phyloP scores from a whole-genome alignment of 2,113 vertebrate species.

The Ailurus styani region DNA sequence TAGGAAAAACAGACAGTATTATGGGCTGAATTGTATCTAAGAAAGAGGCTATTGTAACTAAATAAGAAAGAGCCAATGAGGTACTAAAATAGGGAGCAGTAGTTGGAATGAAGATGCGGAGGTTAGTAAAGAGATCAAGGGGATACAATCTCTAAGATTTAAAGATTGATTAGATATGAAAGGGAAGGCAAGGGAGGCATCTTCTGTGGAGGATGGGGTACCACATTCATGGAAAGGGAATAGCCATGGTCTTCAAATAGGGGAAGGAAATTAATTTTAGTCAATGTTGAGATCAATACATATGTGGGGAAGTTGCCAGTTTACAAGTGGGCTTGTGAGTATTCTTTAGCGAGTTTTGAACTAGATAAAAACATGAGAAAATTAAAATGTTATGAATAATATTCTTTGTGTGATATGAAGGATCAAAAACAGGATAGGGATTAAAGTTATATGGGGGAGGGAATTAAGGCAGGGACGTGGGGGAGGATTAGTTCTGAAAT shows the following conservation, averaged over 20 bases:
- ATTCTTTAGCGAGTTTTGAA: neutral
- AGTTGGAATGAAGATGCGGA: neutral
- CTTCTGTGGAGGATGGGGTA: neutral
- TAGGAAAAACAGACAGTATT: neutral
- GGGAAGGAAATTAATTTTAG: neutral
- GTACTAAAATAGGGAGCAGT: neutral
- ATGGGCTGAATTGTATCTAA: neutral
- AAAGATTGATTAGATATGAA: neutral
- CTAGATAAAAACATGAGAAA: neutral
- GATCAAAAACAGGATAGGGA: neutral
- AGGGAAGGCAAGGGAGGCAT: neutral
- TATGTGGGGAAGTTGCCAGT: neutral
- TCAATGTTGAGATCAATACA: neutral
- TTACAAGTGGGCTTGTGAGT: neutral
- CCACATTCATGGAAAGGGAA: neutral
- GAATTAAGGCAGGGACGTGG: fast-evolving
- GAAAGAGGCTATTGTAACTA: neutral
- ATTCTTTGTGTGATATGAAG: neutral
- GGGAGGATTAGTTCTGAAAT: neutral
- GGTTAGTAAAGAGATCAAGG: neutral
- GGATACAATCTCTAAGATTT: neutral
- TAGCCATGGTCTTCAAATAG: neutral
- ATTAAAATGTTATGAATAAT: neutral
- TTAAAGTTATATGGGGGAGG: neutral
- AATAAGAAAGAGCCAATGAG: neutral